A percentile compares a stretch with the other conserved stretches of the same genome.
Conservation (phyloP, 2,113 vertebrate genomes). For the Platycercus adscitus region DNA sequence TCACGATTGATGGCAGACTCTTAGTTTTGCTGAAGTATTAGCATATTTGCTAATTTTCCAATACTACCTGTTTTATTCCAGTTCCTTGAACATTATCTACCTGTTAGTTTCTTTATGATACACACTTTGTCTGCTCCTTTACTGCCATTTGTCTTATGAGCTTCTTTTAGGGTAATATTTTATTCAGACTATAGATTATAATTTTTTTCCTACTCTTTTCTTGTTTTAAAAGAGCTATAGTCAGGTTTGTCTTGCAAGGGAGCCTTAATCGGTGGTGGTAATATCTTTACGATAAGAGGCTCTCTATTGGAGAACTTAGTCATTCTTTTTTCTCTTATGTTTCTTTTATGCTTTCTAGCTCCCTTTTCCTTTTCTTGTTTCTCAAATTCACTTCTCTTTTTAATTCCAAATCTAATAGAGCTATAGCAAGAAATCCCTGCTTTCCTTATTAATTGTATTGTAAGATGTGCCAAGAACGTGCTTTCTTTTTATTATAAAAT, state of each 20-base stretch:
- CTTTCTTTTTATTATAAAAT: not conserved
- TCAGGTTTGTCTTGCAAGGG: not conserved
- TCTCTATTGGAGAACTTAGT: not conserved
- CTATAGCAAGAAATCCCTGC: not conserved
- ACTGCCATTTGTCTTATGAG: not conserved
- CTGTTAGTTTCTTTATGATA: not conserved
- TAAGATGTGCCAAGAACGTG: not conserved
- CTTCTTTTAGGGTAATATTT: not conserved
- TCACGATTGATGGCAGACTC: not conserved
- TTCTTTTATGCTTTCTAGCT: not conserved
- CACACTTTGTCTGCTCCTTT: not conserved
- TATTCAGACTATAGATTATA: not conserved
- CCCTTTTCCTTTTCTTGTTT: not conserved
- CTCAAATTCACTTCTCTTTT: not conserved
- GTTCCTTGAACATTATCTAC: not conserved
- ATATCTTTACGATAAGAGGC: not conserved
- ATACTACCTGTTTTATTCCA: not conserved
- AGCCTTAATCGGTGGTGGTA: not conserved
- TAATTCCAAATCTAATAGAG: not conserved
- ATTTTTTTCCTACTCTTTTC: not conserved
- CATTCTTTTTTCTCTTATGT: not conserved
- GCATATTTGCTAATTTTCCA: not conserved
- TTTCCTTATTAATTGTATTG: not conserved
- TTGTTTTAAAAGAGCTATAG: not conserved
- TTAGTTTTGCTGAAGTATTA: not conserved